phyloP scores from a whole-genome alignment of 2,888 invertebrate genomes.

The Phytoseiulus persimilis region DNA sequence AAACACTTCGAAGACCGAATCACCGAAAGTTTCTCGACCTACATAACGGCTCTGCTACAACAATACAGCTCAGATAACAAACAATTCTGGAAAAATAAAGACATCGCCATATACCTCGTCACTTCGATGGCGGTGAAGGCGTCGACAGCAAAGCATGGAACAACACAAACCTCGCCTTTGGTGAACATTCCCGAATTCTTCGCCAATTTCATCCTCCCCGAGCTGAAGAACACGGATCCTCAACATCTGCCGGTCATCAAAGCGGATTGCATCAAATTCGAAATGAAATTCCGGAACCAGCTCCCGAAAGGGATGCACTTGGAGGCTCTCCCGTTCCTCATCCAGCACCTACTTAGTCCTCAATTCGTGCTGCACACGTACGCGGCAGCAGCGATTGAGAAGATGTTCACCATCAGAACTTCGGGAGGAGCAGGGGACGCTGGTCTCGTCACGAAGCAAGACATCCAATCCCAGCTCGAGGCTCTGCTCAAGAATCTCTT shows the following conservation, averaged over 20 bases:
- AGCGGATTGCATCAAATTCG: conserved; percentile 89
- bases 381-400: conserved; percentile 83
- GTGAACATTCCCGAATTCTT: conserved; percentile 85
- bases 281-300: conserved; percentile 88
- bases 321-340: conserved; percentile 66
- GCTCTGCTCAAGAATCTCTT: conserved; percentile 69
- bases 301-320: conserved; percentile 69
- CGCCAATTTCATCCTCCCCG: conserved; percentile 72
- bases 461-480: conserved; percentile 61
- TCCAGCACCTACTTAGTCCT: conserved; percentile 65
- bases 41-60: conserved; percentile 59
- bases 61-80: conserved; percentile 66
- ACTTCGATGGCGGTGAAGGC: conserved; percentile 86
- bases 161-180: conserved; percentile 78
- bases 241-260: conserved; percentile 74
- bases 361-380: conserved; percentile 88
- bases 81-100: conserved; percentile 82
- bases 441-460: conserved; percentile 45
- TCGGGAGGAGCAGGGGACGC: conserved; percentile 51
- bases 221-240: conserved; percentile 68
- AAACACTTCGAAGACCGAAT: conserved; percentile 77
- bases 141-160: conserved; percentile 75
- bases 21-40: conserved; percentile 76
- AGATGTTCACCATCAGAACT: conserved; percentile 67
- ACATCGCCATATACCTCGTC: conserved; percentile 90